Base-by-base conservation (phyloP, 2,797 vertebrate species). In the Thaleichthys pacificus region DNA sequence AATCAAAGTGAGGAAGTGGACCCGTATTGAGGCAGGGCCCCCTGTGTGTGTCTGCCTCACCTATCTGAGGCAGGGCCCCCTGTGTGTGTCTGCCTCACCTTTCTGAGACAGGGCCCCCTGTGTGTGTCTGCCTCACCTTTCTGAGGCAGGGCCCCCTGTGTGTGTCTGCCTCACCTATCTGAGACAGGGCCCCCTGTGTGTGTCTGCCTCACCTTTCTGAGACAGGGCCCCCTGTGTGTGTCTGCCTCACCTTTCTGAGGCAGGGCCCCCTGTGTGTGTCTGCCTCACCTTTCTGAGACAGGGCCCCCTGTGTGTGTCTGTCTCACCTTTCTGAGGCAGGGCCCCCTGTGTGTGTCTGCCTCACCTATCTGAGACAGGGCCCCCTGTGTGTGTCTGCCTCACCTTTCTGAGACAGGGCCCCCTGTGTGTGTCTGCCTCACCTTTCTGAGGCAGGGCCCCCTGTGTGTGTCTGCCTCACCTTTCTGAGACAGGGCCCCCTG, bases 341-440 rank as follows among this genome's bases (percentile, higher is more conserved):
- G 96, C 96, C n/a, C 28, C 2, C 28, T 28, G 28, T 28, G 28
- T 28, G 28, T n/a, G 5, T 32, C 17, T 19, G 26, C 56, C 81
- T 76, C 83, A 97, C 98, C 96, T 94, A 99, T 99, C 84, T 42
- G 42, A 42, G 12, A 14, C 42, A 42, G 9, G 42, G 22, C 22
- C 35, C 6, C 6, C 21, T 17, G 42, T 49, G 22, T 9, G 63
- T n/a, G 5, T 32, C 28, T 19, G 26, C 56, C 81, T 77, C 83
- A 97, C 98, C 96, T 94, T 99, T 99, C 84, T 99, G 97, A 54
- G 99, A 97, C 80, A 99, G 89, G 74, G 96, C 96, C 19, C 99
- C 8, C 7, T 38, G 35, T 38, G 35, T 38, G 35, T 38, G 35
- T 38, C 35, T 38, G 35, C 35, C 35, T 38, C 35, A 28, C 28